Conservation (phyloP, 1,140 invertebrate species). For the Bathynomus jamesi region DNA sequence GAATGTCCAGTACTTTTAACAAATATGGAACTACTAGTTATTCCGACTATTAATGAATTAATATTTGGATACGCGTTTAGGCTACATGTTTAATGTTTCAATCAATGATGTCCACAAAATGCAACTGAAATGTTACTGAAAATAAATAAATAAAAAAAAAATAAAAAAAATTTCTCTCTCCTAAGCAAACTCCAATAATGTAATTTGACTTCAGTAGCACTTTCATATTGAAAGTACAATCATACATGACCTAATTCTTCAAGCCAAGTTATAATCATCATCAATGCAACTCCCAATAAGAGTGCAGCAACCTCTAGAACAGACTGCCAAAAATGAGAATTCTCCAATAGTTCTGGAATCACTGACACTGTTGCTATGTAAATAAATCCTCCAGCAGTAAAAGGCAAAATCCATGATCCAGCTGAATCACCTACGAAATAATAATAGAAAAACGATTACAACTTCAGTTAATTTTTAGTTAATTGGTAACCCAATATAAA, state of each 20-base stretch:
- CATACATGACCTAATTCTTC: constrained; percentile 47
- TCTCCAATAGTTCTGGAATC: constrained; percentile 83
- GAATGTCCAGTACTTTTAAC: no score
- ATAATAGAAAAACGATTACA: background rate
- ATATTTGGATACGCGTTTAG: no score
- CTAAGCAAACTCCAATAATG: no score
- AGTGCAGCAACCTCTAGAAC: constrained; percentile 76
- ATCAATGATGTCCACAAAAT: no score
- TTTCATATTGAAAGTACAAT: no score
- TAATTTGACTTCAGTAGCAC: no score
- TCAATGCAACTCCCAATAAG: constrained; percentile 78
- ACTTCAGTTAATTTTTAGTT: background rate
- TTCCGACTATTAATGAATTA: no score
- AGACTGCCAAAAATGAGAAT: constrained; percentile 74
- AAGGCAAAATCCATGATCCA: constrained; percentile 79
- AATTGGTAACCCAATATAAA: background rate
- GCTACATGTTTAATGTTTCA: no score
- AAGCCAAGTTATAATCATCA: constrained; percentile 80
- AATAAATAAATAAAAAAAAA: no score
- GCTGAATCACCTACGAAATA: constrained; percentile 55
- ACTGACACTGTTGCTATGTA: constrained; percentile 96
- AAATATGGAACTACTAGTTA: no score
- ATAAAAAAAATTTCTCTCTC: no score
- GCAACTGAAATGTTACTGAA: no score
- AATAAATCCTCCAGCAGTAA: constrained; percentile 96